Base-by-base conservation (phyloP, 2,113 vertebrate species). In the Gila orcuttii region DNA sequence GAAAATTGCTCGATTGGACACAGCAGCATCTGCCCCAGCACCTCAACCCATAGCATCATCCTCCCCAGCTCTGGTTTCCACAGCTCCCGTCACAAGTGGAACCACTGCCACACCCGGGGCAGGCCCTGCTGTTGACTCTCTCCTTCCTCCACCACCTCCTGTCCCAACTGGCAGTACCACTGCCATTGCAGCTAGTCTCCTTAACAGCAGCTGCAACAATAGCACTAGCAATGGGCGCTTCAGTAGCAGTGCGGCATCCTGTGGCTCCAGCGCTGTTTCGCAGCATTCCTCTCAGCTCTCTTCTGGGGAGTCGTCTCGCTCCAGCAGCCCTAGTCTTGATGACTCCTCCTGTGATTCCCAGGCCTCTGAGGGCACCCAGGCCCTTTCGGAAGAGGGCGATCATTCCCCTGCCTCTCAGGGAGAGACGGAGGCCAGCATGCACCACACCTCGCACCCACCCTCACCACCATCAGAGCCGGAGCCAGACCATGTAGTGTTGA, bases 281-380 rank as follows among this genome's bases (percentile, higher is more conserved):
- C 98, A 98, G 92, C 98, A 96, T 90, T 99, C 98, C 0, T 99
- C 97, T n/a, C 98, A 99, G 87, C 94, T 97, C 85, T 99, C 98
- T 36, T 99, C 98, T 0, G 98, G 97, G 74, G 98, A 99, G 92
- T 99, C 97, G 71, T 99, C 98, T 6, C 95, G 98, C 33, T 99
- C 98, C 86, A 99, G 97, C 82, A 99, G 97, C 85, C 98, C 98
- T 73, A 99, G 96, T 3, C 94, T 98, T 59, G 98, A 95, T 66
- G 95, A 99, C 85, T 99, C 98, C 0, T 99, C 98, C 9, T 97
- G 97, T 0, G 98, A 99, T 89, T 99, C 98, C 28, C 98, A 99
- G 94, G 97, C 93, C 55, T 99, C 98, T 0, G 98, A 99, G 93
- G 98, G 96, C 92, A 95, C 96, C 17, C 97, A 96, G 90, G 93